Conservation (phyloP, 2,797 vertebrate genomes). For the Enteromius trimaculatus region DNA sequence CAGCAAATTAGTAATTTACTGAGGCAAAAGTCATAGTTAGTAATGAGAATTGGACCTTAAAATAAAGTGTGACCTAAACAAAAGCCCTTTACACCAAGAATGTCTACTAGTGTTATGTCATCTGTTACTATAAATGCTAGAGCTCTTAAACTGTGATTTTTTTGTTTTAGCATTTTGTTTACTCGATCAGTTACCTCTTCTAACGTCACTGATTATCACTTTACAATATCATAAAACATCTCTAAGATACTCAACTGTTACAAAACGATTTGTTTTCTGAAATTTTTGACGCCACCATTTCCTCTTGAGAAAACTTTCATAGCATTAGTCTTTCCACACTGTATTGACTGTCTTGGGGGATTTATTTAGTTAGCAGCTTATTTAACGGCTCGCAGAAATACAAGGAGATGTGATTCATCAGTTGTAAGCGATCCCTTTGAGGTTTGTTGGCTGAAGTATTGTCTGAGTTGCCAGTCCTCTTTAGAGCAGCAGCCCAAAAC, state of each 20-base stretch:
- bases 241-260: not conserved
- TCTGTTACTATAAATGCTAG: not conserved
- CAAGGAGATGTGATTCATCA: conserved; percentile 33
- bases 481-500: conserved; percentile 16
- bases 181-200: not conserved
- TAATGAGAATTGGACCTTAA: not conserved
- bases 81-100: not conserved
- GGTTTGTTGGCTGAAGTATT: conserved; percentile 11
- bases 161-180: not conserved
- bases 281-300: not conserved
- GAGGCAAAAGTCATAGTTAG: too few species aligned
- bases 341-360: not conserved
- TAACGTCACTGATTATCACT: not conserved
- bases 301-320: not conserved
- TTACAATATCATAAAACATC: not conserved
- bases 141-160: not conserved
- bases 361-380: conserved; percentile 23
- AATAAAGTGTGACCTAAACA: not conserved
- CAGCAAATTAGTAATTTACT: too few species aligned
- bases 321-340: not conserved
- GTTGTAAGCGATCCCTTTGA: conserved; percentile 32
- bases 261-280: not conserved
- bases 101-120: not conserved
- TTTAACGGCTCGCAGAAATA: conserved; percentile 33
- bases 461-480: conserved; percentile 12